Evolutionary conservation across 2,797 vertebrate species (phyloP).

Genomic region (Poeciliopsis infans): DNA sequence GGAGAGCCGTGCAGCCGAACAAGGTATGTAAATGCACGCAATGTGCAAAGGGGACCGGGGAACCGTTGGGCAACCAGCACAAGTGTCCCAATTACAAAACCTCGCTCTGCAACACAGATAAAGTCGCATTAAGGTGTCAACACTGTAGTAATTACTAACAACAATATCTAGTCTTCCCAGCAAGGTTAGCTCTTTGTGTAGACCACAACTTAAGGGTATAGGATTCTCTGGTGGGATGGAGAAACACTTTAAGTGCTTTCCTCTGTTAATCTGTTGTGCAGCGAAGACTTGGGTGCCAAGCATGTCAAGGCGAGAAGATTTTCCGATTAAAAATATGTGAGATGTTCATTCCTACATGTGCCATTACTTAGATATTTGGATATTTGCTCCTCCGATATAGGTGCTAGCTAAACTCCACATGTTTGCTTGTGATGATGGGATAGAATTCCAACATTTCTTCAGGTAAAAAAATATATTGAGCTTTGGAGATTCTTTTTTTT

Average conservation of each 20-base stretch:
- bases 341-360: constrained; percentile 46
- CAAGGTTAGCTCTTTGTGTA: constrained; percentile 13
- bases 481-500: no score
- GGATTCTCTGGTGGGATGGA: constrained; percentile 19
- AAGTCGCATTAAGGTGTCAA: constrained; percentile 15
- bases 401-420: no score
- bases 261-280: constrained; percentile 20
- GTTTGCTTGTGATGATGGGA: no score
- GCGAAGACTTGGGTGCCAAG: constrained; percentile 30
- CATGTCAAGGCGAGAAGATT: constrained; percentile 48
- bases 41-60: background rate
- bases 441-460: no score
- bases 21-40: constrained; percentile 79
- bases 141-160: background rate
- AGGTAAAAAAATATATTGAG: no score
- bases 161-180: background rate
- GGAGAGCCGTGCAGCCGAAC: constrained; percentile 97
- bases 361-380: constrained; percentile 51
- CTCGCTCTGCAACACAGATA: constrained; percentile 16
- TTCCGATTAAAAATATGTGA: constrained; percentile 27
- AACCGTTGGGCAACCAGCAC: constrained; percentile 29
- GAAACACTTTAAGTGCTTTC: constrained; percentile 25
- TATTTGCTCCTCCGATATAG: constrained; percentile 35
- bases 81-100: constrained; percentile 31
- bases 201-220: background rate